Evolutionary conservation across 1,140 invertebrate genomes (phyloP), one percentile per base, ranked within the genome.

Genomic region (Mamestra configurata): DNA sequence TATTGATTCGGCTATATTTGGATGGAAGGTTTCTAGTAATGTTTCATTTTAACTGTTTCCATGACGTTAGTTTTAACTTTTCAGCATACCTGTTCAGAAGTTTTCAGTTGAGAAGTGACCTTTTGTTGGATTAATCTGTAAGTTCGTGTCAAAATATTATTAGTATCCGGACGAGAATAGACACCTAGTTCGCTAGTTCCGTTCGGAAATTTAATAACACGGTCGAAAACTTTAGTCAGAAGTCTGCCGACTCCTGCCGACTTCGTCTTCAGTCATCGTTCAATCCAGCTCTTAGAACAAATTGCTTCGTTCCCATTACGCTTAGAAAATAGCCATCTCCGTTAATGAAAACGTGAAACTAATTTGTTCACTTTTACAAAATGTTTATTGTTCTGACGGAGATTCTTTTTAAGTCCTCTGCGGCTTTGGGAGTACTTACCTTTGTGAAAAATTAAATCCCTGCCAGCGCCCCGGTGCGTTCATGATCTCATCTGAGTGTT

Each of bases 221-320:
- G 22, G 24, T 53, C 27, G 24, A 53, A 53, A 71, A 35, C 68
- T 71, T 71, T 35, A 51, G 18, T 40, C 51, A 73, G 31, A 73
- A 40, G 27, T 49, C 22, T n/a, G 40, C 6, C 53, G 55, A 43
- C 55, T 6, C 13, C 43, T 31, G 27, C 2, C 27, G 27, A 31
- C 2, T 37, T 51, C 13, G 35, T 40, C 15, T 78, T 15, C 77
- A 70, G 61, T 70, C 77, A 59, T 78, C 49, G 15, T 53, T 53
- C 73, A 61, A 73, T 76, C 59, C 61, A 20, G 22, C 71, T 57
- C 61, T 80, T 76, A 76, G 20, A 79, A 79, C 72, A 70, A 80
- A 80, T 57, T 76, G 61, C 59, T 68, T 80, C 43, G 20, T 35
- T 70, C 13, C 51, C 46, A 18, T 73, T 79, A 64, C 20, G n/a